Evolutionary conservation across 2,113 vertebrate species (phyloP).

Genomic region (Austrofundulus limnaeus): DNA sequence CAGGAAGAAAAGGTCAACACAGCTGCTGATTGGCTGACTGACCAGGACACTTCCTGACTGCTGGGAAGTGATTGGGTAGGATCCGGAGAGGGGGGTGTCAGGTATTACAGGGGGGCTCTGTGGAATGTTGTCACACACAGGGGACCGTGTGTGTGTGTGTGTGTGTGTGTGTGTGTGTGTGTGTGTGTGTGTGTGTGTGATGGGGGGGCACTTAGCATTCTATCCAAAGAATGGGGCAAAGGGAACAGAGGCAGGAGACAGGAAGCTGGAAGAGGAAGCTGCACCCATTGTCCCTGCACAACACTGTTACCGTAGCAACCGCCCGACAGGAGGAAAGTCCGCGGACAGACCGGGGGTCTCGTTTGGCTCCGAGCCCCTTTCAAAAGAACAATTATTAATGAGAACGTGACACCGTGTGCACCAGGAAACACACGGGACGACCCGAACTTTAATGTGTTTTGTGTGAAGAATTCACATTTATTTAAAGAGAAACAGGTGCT

Average conservation of each 20-base stretch:
- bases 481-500: no score
- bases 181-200: conserved; percentile 1
- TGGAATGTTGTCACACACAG: conserved; percentile 66
- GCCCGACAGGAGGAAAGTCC: conserved; percentile 64
- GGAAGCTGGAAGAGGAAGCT: conserved; percentile 86
- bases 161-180: conserved; percentile 19
- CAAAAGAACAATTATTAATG: conserved; percentile 15
- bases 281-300: conserved; percentile 83
- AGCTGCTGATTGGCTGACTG: conserved; percentile 74
- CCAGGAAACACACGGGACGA: neutral
- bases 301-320: conserved; percentile 79
- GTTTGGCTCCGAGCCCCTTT: conserved; percentile 39
- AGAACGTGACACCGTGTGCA: neutral
- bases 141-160: conserved; percentile 37
- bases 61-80: conserved; percentile 78
- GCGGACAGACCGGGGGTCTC: conserved; percentile 33
- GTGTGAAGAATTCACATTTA: no score
- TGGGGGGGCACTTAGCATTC: conserved; percentile 59
- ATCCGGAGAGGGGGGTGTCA: conserved; percentile 16
- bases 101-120: conserved; percentile 36
- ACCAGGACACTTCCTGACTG: conserved; percentile 79
- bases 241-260: conserved; percentile 84
- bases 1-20: conserved; percentile 79
- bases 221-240: conserved; percentile 81
- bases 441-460: no score